A percentile compares a stretch with the other conserved stretches of the same genome.
Evolutionary conservation across 2,797 vertebrate species (phyloP).

Genomic region (Spondyliosoma cantharus): DNA sequence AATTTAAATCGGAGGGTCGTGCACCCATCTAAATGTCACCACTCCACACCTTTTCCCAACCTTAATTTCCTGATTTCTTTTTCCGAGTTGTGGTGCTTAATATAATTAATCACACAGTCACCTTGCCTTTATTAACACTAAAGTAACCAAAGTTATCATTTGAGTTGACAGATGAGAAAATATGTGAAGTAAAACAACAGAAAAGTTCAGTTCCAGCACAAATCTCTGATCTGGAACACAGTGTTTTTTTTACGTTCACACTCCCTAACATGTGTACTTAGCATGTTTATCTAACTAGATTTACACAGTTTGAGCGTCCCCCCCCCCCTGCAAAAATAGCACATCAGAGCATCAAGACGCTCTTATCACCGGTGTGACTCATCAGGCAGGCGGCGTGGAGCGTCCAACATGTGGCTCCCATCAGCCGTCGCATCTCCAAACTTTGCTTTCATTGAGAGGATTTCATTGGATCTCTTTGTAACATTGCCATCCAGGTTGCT

Average conservation of each 20-base stretch:
- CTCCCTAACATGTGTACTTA: conserved; percentile 21
- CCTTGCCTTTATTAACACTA: background rate
- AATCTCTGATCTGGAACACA: background rate
- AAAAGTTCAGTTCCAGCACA: background rate
- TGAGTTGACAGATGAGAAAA: background rate
- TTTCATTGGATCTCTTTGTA: background rate
- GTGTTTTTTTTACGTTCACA: background rate
- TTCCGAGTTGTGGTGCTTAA: background rate
- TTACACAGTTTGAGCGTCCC: conserved; percentile 17
- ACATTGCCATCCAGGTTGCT: conserved; percentile 32
- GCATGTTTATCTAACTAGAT: conserved; percentile 48
- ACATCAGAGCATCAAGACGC: background rate
- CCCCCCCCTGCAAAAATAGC: conserved; percentile 62
- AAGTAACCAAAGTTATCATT: background rate
- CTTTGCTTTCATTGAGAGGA: conserved; percentile 26
- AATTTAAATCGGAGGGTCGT: conserved; percentile 33
- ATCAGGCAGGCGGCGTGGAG: conserved; percentile 7
- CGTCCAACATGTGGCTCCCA: conserved; percentile 7
- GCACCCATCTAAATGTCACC: conserved; percentile 46
- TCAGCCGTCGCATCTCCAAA: conserved; percentile 1
- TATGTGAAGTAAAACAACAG: background rate
- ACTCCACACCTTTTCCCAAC: background rate
- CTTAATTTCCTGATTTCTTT: background rate
- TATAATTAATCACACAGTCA: background rate
- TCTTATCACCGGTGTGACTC: conserved; percentile 60